These are phyloP conservation scores for Echinops telfairi DNA, from an alignment of 2,113 vertebrate genomes.

Conservation along the genomic window DNA sequence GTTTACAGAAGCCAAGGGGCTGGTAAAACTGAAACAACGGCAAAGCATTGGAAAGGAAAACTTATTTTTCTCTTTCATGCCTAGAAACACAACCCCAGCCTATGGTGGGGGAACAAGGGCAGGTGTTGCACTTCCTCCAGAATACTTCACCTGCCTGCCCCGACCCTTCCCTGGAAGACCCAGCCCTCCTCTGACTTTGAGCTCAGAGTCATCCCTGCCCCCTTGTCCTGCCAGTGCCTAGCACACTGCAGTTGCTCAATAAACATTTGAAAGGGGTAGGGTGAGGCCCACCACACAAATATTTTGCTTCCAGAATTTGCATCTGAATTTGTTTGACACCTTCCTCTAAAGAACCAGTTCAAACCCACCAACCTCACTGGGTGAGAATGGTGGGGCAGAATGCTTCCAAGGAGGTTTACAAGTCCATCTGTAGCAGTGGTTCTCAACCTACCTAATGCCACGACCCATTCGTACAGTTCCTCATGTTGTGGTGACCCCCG, in stretches of 20 bases:
- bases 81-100: conserved; percentile 45
- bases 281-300: not conserved
- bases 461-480: no score
- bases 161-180: not conserved
- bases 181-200: no score
- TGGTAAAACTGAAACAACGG: conserved; percentile 69
- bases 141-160: not conserved
- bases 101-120: conserved; percentile 46
- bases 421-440: no score
- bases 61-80: not conserved
- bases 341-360: not conserved
- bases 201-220: not conserved
- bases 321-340: not conserved
- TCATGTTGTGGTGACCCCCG: no score
- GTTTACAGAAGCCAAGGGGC: conserved; percentile 38
- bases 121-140: conserved; percentile 12
- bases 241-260: not conserved
- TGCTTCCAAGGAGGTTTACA: no score
- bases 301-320: not conserved
- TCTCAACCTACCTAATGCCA: no score
- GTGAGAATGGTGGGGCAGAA: not conserved
- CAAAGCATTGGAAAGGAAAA: conserved; percentile 62
- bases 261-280: not conserved
- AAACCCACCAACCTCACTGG: not conserved
- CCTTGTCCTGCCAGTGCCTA: not conserved